Evolutionary conservation across 2,797 vertebrate genomes (phyloP), one percentile per base, ranked within the genome.

Genomic region (Rhabdomys pumilio): DNA sequence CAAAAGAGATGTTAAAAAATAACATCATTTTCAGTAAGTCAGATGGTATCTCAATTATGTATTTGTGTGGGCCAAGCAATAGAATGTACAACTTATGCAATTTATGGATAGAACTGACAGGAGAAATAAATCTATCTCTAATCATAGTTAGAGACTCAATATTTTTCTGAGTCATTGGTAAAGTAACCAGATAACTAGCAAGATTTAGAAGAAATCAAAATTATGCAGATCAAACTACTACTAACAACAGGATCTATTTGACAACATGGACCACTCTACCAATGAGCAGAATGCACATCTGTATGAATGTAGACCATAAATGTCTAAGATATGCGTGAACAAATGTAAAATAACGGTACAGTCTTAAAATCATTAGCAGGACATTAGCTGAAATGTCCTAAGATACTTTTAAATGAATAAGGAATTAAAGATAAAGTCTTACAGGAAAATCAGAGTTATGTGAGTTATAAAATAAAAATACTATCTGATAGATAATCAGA

Each of bases 321-420:
- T 26, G 9, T 6, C 34, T 20, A 75, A 91, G 61, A 41, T 6
- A 59, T 57, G 57, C 38, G 13, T 73, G 11, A 61, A 24, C 15
- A 80, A 93, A 53, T 89, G 41, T 24, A 61, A 34, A 83, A 86
- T 7, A 61, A 88, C 92, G 41, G 67, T 73, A 85, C 17, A n/a
- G 69, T 69, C 57, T 59, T 44, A 14, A 91, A 86, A 76, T 84
- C 22, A 69, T 44, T 53, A 89, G 22, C 1, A 13, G 29, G 47
- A 38, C 44, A 14, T n/a, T 53, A 53, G 31, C 1, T 20, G 50
- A 20, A 91, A 22, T 69, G 12, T 69, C 19, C 55, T 26, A 86
- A 77, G 15, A 85, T 19, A 81, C n/a, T 89, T 84, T 17, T 86
- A 82, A 89, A 69, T 72, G 75, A 44, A 86, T 24, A 59, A 50